Evolutionary conservation across 1,140 invertebrate species (phyloP).

Genomic region (Leptopilina clavipes): DNA sequence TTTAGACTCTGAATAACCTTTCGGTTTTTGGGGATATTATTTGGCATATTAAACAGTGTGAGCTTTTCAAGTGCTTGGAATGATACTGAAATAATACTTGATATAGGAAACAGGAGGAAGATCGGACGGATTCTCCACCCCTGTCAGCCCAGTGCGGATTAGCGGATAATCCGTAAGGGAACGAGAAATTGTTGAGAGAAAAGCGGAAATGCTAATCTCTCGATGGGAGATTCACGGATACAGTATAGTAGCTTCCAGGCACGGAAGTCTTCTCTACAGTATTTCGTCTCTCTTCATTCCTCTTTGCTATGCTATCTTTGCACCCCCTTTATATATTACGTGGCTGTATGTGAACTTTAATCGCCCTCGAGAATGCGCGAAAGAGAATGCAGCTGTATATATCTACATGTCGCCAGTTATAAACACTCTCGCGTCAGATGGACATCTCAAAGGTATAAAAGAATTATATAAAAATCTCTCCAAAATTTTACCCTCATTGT

Average conservation of each 20-base stretch:
- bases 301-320: conserved; percentile 53
- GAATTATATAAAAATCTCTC: conserved; percentile 1
- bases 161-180: conserved; percentile 73
- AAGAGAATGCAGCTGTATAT: conserved; percentile 49
- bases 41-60: conserved; percentile 21
- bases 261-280: conserved; percentile 55
- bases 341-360: conserved; percentile 53
- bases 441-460: conserved; percentile 11
- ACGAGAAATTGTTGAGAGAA: conserved; percentile 74
- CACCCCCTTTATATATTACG: conserved; percentile 47
- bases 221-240: conserved; percentile 71
- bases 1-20: conserved; percentile 3
- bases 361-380: conserved; percentile 56
- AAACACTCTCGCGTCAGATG: background rate
- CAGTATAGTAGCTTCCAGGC: conserved; percentile 59
- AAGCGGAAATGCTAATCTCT: conserved; percentile 74
- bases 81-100: conserved; percentile 64
- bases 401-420: background rate
- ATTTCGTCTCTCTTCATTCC: conserved; percentile 52
- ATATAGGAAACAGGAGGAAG: conserved; percentile 62
- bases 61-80: conserved; percentile 52
- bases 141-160: conserved; percentile 63
- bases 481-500: background rate
- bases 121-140: conserved; percentile 61
- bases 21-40: conserved; percentile 2